A percentile compares a stretch with the other conserved stretches of the same genome.
Evolutionary conservation across 2,797 vertebrate genomes (phyloP).

Genomic region (Margarornis squamiger): DNA sequence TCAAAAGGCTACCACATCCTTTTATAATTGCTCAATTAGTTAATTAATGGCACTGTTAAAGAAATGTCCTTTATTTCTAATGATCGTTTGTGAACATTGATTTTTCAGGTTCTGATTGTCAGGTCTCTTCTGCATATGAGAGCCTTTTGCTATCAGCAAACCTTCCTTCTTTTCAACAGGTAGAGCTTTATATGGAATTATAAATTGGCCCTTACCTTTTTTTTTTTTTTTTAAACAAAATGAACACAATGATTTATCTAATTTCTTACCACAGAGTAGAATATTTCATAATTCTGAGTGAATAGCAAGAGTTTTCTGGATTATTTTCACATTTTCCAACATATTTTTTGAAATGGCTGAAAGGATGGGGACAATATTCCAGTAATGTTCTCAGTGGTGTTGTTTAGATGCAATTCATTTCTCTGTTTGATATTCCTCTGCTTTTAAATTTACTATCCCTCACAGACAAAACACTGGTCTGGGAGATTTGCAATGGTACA

Average conservation of each 20-base stretch:
- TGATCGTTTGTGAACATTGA: background rate
- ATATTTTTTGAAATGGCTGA: background rate
- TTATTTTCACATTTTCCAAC: slow-evolving; percentile 4
- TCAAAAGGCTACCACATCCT: slow-evolving; percentile 1
- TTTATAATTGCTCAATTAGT: slow-evolving; percentile 2
- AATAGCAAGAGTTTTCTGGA: background rate
- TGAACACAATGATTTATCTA: background rate
- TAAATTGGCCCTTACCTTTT: background rate
- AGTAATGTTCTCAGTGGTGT: slow-evolving; percentile 32
- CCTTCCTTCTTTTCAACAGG: slow-evolving; percentile 11
- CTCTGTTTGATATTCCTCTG: slow-evolving; percentile 7
- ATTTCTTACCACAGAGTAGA: background rate
- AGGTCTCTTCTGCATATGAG: background rate
- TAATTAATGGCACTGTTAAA: slow-evolving; percentile 19
- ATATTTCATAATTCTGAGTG: background rate
- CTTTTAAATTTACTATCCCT: slow-evolving; percentile 32
- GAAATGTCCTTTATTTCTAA: background rate
- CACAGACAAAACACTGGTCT: slow-evolving; percentile 11
- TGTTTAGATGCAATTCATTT: background rate
- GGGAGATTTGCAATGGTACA: background rate
- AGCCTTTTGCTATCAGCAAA: background rate
- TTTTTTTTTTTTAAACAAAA: background rate
- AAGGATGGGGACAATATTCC: slow-evolving; percentile 21
- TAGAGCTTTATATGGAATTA: background rate
- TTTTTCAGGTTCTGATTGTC: slow-evolving; percentile 16